These are phyloP conservation scores for Selenia dentaria DNA, from an alignment of 2,888 invertebrate genomes.

Conservation along the genomic window DNA sequence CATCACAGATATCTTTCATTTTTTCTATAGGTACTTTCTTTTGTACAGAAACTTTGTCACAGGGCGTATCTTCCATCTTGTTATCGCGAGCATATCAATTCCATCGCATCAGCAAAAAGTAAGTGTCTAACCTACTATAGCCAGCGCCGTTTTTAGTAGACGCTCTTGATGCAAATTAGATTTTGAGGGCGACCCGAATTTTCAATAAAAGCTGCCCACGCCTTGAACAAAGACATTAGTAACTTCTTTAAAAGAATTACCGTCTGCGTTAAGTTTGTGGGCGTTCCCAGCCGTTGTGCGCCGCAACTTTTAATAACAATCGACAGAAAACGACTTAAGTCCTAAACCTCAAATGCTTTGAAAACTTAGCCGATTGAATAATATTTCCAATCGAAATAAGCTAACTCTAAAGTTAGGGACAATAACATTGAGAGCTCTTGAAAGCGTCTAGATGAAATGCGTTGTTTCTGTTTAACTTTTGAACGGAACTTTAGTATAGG, in stretches of 20 bases:
- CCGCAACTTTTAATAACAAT: constrained; percentile 38
- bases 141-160: constrained; percentile 28
- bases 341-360: constrained; percentile 2
- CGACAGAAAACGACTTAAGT: constrained; percentile 6
- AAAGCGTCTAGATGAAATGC: constrained; percentile 1
- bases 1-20: too few species aligned
- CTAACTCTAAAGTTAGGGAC: not conserved
- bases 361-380: constrained; percentile 18
- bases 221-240: constrained; percentile 44
- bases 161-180: constrained; percentile 50
- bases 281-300: constrained; percentile 22
- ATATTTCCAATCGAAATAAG: constrained; percentile 4
- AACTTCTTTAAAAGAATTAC: constrained; percentile 55
- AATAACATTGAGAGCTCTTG: constrained; percentile 12
- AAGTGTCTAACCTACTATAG: not conserved
- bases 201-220: constrained; percentile 49
- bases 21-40: too few species aligned
- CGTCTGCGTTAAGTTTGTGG: constrained; percentile 30
- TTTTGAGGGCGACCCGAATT: constrained; percentile 42
- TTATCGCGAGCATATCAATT: constrained; percentile 14
- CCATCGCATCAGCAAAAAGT: constrained; percentile 11
- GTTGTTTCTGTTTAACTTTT: not conserved
- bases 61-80: constrained; percentile 2
- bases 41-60: not conserved
- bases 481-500: too few species aligned